Evolutionary conservation across 35 echinoderm and acorn worm genomes (phyloP), one percentile per base, ranked within the genome.

Genomic region (Holothuria glaberrima): DNA sequence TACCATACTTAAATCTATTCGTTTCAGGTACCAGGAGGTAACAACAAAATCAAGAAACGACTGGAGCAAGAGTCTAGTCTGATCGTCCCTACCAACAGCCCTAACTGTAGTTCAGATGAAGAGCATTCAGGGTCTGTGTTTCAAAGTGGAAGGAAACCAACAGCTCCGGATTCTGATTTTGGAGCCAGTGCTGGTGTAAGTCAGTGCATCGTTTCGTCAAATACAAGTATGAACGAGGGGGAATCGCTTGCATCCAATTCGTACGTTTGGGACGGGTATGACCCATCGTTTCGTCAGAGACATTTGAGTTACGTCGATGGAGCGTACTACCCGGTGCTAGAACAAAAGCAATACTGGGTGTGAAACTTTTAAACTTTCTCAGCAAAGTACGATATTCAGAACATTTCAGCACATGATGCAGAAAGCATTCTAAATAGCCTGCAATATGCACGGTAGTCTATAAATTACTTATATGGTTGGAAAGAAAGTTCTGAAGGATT

Each of bases 211-310:
- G 95, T 97, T 24, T 97, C 95, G 9, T 94, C 95, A 12, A 92
- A 97, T 75, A 86, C 90, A 13, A 94, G 92, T 66, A 83, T 93
- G 89, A 89, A 69, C 24, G 82, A 60, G 38, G 83, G 80, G 16
- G 92, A 68, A 25, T 78, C 83, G 9, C n/a, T 89, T 9, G 87
- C 74, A 18, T 69, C 85, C 29, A 86, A 63, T n/a, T 94, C 90
- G 2, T 97, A 80, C 56, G 95, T 94, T 33, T 97, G 95, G 95
- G 95, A 97, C 44, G 87, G 88, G 14, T 97, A 94, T 65, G 95
- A 97, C 30, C 95, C 95, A 1, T 88, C 86, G 0, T 97, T 94
- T 65, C 52, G 68, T 14, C 88, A 72, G 14, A 57, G 83, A 54
- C 64, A 64, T 17, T 38, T 97, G 3, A 72, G 87, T 45, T 97